Percentiles rank a stretch among this genome's conserved stretches.
Evolutionary conservation across 2,888 invertebrate genomes (phyloP).

Genomic region (Allolobophora icterica): DNA sequence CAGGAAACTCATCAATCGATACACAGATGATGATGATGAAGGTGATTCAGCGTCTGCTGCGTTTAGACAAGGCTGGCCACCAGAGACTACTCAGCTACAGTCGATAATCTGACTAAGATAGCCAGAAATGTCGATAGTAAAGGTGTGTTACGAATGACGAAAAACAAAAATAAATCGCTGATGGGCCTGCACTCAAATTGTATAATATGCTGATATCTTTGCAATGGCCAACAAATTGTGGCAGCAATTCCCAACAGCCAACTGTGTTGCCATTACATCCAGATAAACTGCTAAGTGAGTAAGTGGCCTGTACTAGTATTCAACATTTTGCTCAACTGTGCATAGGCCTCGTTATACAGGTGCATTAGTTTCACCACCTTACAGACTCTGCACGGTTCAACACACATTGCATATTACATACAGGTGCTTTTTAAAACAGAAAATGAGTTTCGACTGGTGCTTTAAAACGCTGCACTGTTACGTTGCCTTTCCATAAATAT

Average conservation of each 20-base stretch:
- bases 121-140: slow-evolving; percentile 17
- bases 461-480: not conserved
- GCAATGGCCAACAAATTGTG: not conserved
- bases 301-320: not conserved
- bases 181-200: not conserved
- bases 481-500: not conserved
- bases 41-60: not conserved
- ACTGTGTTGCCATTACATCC: not conserved
- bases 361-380: not conserved
- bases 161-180: not conserved
- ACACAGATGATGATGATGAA: not conserved
- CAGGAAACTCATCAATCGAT: not conserved
- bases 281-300: not conserved
- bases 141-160: slow-evolving; percentile 17
- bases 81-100: not conserved
- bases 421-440: not conserved
- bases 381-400: not conserved
- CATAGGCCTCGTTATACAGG: not conserved
- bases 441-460: not conserved
- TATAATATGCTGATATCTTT: not conserved
- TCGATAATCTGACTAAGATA: slow-evolving; percentile 17
- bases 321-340: too few relatives aligned
- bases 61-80: slow-evolving; percentile 1
- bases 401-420: not conserved
- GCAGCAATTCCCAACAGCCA: not conserved